phyloP scores from a whole-genome alignment of 2,888 invertebrate genomes.

The Scrobipalpa atriplicella region DNA sequence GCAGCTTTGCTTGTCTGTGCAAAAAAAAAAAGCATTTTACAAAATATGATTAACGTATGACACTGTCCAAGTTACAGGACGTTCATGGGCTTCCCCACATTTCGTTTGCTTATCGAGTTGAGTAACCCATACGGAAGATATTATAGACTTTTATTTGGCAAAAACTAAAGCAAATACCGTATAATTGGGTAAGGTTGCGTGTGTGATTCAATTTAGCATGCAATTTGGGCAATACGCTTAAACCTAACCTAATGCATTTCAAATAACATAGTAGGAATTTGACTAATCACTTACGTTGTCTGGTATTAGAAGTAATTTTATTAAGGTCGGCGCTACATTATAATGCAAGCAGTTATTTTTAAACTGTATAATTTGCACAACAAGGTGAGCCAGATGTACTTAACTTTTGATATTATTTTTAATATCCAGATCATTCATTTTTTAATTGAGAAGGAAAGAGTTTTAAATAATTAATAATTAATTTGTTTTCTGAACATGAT shows the following conservation, averaged over 20 bases:
- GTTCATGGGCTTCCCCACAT: too few species aligned
- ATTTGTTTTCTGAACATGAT: too few species aligned
- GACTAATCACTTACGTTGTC: conserved; percentile 17
- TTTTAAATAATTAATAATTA: too few species aligned
- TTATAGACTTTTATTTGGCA: conserved; percentile 3
- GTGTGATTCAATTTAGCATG: conserved; percentile 16
- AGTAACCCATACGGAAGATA: background rate
- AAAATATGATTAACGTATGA: too few species aligned
- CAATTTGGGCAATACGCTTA: conserved; percentile 22
- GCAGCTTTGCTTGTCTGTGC: too few species aligned
- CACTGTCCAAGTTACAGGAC: too few species aligned
- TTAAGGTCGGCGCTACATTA: conserved; percentile 38
- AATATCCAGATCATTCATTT: too few species aligned
- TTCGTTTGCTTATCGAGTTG: background rate
- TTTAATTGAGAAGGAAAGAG: too few species aligned
- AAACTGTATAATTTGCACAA: background rate
- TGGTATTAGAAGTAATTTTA: conserved; percentile 33
- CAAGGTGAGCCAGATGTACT: conserved; percentile 2
- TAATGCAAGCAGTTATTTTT: conserved; percentile 9
- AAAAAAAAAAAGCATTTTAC: too few species aligned
- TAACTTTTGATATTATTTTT: background rate
- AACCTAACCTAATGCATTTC: conserved; percentile 24
- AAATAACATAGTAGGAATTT: conserved; percentile 25
- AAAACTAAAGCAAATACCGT: conserved; percentile 17
- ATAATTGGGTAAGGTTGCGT: conserved; percentile 21